These are phyloP conservation scores for Recurvirostra avosetta DNA, from an alignment of 2,113 vertebrate genomes.

Conservation along the genomic window DNA sequence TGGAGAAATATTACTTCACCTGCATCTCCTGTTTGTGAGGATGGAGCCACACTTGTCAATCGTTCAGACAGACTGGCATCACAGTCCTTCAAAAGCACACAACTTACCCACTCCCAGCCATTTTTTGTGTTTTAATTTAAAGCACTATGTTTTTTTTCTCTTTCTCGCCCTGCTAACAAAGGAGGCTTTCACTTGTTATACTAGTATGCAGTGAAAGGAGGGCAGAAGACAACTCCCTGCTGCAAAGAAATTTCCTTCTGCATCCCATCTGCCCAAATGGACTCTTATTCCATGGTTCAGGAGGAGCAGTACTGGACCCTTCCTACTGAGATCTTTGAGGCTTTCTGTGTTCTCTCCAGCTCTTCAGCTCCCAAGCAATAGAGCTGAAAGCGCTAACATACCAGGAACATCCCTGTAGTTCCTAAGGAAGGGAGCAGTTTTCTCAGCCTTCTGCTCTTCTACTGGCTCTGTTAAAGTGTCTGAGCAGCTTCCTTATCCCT, in stretches of 20 bases:
- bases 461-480: neutral
- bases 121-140: neutral
- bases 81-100: neutral
- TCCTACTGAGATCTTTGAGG: neutral
- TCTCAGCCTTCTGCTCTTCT: neutral
- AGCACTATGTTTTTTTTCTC: neutral
- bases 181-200: neutral
- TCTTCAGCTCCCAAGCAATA: neutral
- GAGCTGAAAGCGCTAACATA: neutral
- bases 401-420: neutral
- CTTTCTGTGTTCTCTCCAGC: neutral
- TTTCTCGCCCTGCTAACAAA: neutral
- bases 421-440: neutral
- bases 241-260: neutral
- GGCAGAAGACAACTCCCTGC: neutral
- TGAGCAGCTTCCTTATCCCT: neutral
- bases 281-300: neutral
- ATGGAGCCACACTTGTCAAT: neutral
- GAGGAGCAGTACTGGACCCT: neutral
- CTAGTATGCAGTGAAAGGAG: neutral
- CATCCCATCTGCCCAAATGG: neutral
- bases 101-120: neutral
- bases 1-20: neutral
- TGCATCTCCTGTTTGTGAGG: neutral
- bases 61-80: neutral